Evolutionary conservation across 2,888 invertebrate species (phyloP).

Genomic region (Lithophane leautieri): DNA sequence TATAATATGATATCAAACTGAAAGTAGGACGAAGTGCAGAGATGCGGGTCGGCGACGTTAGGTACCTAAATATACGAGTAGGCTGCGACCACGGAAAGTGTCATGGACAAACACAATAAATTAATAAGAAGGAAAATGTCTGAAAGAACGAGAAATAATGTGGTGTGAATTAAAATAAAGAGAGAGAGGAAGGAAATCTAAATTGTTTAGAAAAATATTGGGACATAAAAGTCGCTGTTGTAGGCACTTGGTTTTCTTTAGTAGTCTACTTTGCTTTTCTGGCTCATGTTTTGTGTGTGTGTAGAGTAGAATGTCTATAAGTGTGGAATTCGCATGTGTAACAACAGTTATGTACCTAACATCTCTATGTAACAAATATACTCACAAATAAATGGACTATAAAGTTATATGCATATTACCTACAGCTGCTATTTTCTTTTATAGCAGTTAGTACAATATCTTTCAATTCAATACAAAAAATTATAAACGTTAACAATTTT

Average conservation of each 20-base stretch:
- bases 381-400: too few species aligned
- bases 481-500: too few species aligned
- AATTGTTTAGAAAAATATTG: conserved; percentile 24
- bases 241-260: conserved; percentile 3
- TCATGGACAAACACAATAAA: conserved; percentile 33
- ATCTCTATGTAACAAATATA: too few species aligned
- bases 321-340: background rate
- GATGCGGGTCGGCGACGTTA: conserved; percentile 25
- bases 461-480: background rate
- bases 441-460: background rate
- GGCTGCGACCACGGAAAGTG: conserved; percentile 10
- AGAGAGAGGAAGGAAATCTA: background rate
- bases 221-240: conserved; percentile 12
- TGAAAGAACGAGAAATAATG: conserved; percentile 12
- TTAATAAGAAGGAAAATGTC: conserved; percentile 21
- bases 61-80: conserved; percentile 7
- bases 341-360: too few species aligned
- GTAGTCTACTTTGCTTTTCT: conserved; percentile 7
- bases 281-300: too few species aligned
- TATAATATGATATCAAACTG: background rate
- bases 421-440: background rate
- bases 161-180: conserved; percentile 5
- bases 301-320: background rate
- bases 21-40: conserved; percentile 6
- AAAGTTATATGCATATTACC: too few species aligned